A percentile compares a stretch with the other conserved stretches of the same genome.
Evolutionary conservation across 2,888 invertebrate genomes (phyloP).

Genomic region (Agrotis puta): DNA sequence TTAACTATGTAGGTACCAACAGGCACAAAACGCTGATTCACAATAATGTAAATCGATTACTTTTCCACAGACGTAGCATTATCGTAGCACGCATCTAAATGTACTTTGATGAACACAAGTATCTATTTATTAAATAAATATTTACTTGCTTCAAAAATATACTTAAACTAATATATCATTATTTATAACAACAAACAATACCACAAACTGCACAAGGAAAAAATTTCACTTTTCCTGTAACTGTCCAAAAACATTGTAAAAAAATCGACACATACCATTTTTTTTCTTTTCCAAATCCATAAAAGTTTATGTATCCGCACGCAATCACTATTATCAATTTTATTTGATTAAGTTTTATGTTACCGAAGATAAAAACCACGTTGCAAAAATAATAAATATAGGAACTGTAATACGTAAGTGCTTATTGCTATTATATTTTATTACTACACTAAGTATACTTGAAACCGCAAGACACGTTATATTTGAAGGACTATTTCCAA

Average conservation of each 20-base stretch:
- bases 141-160: neutral
- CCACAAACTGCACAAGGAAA: constrained; percentile 13
- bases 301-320: constrained; percentile 32
- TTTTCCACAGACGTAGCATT: constrained; percentile 3
- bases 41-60: constrained; percentile 10
- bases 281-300: constrained; percentile 58
- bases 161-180: too few relatives aligned
- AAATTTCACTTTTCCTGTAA: constrained; percentile 21
- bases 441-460: constrained; percentile 30
- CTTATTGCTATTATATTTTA: constrained; percentile 46
- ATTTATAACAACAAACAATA: constrained; percentile 18
- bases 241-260: neutral
- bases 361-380: constrained; percentile 22
- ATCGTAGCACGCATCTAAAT: neutral
- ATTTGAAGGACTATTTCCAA: constrained; percentile 55
- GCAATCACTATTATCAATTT: constrained; percentile 46
- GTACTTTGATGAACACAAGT: neutral
- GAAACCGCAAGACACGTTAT: constrained; percentile 60
- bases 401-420: constrained; percentile 15
- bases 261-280: constrained; percentile 49
- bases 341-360: constrained; percentile 44
- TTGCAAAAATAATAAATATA: constrained; percentile 30
- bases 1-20: constrained; percentile 8
- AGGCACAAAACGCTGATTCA: neutral
- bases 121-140: neutral